Evolutionary conservation across 2,113 vertebrate genomes (phyloP).

Genomic region (Rhegmatorhina hoffmannsi): DNA sequence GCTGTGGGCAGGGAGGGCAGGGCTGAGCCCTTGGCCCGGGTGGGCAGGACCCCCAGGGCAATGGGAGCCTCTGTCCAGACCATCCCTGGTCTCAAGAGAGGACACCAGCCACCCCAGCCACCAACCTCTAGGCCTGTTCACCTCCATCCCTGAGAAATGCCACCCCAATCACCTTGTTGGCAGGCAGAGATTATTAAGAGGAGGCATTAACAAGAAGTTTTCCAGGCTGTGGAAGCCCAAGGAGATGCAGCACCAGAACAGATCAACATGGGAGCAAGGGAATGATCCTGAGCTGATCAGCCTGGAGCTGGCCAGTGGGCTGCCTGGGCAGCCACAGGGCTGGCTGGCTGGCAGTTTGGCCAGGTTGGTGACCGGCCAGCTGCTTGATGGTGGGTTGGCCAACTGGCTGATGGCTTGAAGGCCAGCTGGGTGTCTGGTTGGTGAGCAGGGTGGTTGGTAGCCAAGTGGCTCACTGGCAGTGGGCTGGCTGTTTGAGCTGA

Average conservation of each 20-base stretch:
- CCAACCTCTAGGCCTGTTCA: not conserved
- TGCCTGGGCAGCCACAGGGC: not conserved
- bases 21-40: not conserved
- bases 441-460: not conserved
- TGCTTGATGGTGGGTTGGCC: not conserved
- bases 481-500: not conserved
- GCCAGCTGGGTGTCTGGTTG: not conserved
- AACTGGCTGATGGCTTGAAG: not conserved
- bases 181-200: not conserved
- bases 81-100: no score
- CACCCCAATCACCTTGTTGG: fast-evolving
- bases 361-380: not conserved
- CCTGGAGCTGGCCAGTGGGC: not conserved
- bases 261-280: not conserved
- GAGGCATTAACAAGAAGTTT: not conserved
- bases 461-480: not conserved
- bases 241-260: not conserved
- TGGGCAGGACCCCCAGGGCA: not conserved
- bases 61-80: no score
- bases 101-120: not conserved
- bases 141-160: not conserved
- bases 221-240: not conserved
- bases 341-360: not conserved
- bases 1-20: not conserved
- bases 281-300: not conserved